A percentile compares a stretch with the other conserved stretches of the same genome.
Conservation (phyloP, 2,888 invertebrate genomes). For the Sceliomorpha sp. region DNA sequence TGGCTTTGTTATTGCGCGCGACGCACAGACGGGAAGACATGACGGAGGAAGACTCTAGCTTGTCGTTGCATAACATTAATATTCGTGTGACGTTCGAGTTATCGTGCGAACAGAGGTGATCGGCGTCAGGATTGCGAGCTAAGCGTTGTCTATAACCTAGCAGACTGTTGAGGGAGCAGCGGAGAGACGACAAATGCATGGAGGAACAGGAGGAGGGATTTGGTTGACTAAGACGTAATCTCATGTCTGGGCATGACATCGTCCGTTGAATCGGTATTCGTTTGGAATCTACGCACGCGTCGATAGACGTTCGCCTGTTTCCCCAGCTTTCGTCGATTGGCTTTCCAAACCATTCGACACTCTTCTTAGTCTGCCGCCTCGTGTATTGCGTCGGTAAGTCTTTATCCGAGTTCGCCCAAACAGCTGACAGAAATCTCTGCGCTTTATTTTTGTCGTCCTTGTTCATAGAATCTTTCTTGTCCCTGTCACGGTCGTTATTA, state of each 20-base stretch:
- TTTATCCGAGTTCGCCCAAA: no score
- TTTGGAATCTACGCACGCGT: no score
- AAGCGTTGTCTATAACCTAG: constrained; percentile 17
- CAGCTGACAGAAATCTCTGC: constrained; percentile 1
- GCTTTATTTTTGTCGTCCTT: no score
- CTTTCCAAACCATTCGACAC: neutral
- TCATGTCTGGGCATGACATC: constrained; percentile 45
- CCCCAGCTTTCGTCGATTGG: neutral
- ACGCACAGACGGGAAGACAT: constrained; percentile 42
- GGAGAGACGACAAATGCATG: constrained; percentile 14
- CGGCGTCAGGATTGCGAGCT: constrained; percentile 10
- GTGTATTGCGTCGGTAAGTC: no score
- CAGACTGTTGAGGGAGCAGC: constrained; percentile 25
- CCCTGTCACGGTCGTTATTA: neutral
- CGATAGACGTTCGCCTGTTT: constrained; percentile 35
- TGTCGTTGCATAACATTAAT: constrained; percentile 23
- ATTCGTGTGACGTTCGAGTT: constrained; percentile 22
- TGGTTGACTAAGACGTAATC: constrained; percentile 5
- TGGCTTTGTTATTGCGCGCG: constrained; percentile 42
- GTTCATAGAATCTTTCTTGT: no score
- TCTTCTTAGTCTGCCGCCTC: no score
- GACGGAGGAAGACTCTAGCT: constrained; percentile 29
- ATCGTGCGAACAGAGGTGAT: constrained; percentile 20
- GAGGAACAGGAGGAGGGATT: constrained; percentile 1
- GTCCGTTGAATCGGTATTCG: no score